A percentile compares a stretch with the other conserved stretches of the same genome.
Evolutionary conservation across 2,888 invertebrate genomes (phyloP).

Genomic region (Ecliptopera silaceata): DNA sequence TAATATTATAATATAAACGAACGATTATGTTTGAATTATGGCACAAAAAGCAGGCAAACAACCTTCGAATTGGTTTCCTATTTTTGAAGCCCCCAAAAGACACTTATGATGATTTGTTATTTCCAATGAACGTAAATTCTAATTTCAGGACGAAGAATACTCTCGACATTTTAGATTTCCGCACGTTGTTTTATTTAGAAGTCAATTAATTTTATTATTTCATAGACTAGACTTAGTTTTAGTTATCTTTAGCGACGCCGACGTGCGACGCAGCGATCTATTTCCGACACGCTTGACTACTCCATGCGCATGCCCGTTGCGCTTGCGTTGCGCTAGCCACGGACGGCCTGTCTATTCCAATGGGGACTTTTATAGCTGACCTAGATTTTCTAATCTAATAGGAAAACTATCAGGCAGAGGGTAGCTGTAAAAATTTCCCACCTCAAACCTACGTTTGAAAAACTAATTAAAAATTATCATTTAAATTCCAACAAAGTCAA

Average conservation of each 20-base stretch:
- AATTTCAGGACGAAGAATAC: not conserved
- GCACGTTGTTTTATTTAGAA: not conserved
- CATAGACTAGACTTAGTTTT: not conserved
- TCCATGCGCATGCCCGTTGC: constrained; percentile 55
- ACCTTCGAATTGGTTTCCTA: constrained; percentile 11
- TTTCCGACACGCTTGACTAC: constrained; percentile 67
- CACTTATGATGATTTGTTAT: not conserved
- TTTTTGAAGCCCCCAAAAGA: not conserved
- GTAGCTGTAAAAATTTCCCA: not conserved
- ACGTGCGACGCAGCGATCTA: constrained; percentile 49
- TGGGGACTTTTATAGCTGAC: constrained; percentile 55
- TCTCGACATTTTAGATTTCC: not conserved
- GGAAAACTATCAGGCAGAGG: constrained; percentile 24
- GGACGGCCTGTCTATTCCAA: constrained; percentile 42
- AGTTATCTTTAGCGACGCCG: constrained; percentile 6
- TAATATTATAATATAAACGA: not conserved
- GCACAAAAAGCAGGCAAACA: not conserved
- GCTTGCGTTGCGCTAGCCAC: constrained; percentile 40
- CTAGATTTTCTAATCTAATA: constrained; percentile 60
- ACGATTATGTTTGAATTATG: not conserved
- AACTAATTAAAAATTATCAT: not conserved
- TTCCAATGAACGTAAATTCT: not conserved
- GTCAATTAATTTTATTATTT: not conserved
- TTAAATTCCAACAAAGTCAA: not conserved
- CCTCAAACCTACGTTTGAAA: not conserved